Base-by-base conservation (phyloP, 1,140 invertebrate genomes). In the fruit fly (Drosophila melanogaster) region DNA sequence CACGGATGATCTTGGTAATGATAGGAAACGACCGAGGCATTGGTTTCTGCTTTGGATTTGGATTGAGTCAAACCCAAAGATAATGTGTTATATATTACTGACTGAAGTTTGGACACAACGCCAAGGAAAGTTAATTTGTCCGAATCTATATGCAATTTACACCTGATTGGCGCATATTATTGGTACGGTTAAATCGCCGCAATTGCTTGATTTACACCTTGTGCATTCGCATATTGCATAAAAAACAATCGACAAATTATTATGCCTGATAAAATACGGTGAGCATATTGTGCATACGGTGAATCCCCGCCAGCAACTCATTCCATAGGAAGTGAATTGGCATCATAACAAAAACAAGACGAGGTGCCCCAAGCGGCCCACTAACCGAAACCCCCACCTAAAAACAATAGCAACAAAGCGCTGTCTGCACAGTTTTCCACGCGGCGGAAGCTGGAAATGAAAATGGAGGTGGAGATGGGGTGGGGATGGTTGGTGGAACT, bases 341-440 rank as follows among this genome's bases (percentile, higher is more conserved):
- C 55, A 62, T 55, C 47, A 73, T 41, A 69, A 37, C 50, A 75
- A 41, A 22, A 75, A 61, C 41, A 50, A 22, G 33, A 19, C 7
- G 33, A 35, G 24, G 24, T 33, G 59, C 76, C 80, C 80, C 81
- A n/a, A 77, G 56, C 84, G 84, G 76, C 84, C 75, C 83, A 87
- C 79, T 87, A 83, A 86, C 79, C 83, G 83, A 83, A 89, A 72
- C 83, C 83, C 83, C 79, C 83, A 79, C 65, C 83, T 71, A 51
- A 79, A 22, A 75, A 73, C 81, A 62, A 85, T 58, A 74, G 78
- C 75, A 83, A 53, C 81, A 81, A 72, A 71, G n/a, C 43, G 51
- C 41, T 76, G 70, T 58, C 76, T 57, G 75, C 74, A 71, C 43
- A 59, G 15, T 24, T 43, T 43, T 37, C 30, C 54, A 43, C 62